Conservation (phyloP, 2,888 invertebrate species). For the Chrysolina oricalcia region DNA sequence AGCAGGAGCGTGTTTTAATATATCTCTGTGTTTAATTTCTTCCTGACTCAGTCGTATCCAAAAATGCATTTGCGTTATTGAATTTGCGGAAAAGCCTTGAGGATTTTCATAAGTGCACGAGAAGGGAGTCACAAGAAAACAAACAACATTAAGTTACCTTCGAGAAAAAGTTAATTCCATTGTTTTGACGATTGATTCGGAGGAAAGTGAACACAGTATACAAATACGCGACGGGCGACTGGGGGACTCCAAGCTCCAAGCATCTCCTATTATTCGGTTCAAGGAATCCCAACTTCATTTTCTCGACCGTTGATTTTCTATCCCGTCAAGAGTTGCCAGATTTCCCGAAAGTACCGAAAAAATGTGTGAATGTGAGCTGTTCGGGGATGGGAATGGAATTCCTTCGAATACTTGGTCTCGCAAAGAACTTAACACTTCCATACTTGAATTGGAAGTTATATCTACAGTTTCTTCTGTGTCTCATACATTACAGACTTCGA, state of each 20-base stretch:
- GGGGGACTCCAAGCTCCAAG: conserved; percentile 65
- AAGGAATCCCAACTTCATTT: conserved; percentile 75
- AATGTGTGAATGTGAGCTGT: conserved; percentile 12
- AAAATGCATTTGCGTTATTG: conserved; percentile 35
- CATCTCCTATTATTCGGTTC: conserved; percentile 73
- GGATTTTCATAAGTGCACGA: conserved; percentile 43
- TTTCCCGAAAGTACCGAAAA: conserved; percentile 52
- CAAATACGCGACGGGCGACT: conserved; percentile 54
- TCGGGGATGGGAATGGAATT: background rate
- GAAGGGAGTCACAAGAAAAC: conserved; percentile 48
- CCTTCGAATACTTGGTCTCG: background rate
- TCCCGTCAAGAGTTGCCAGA: conserved; percentile 65
- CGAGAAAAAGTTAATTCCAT: conserved; percentile 56
- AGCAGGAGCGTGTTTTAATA: background rate
- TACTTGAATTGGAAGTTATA: no score
- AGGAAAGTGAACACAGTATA: conserved; percentile 61
- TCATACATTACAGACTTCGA: no score
- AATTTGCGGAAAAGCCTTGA: conserved; percentile 27
- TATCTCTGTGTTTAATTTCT: conserved; percentile 26
- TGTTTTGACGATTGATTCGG: conserved; percentile 61
- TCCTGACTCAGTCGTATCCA: background rate
- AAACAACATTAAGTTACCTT: conserved; percentile 51
- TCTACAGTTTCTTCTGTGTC: no score
- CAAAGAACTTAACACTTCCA: no score
- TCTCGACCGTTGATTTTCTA: conserved; percentile 75